Conservation (phyloP, 2,797 vertebrate genomes). For the Lutjanus argentimaculatus region DNA sequence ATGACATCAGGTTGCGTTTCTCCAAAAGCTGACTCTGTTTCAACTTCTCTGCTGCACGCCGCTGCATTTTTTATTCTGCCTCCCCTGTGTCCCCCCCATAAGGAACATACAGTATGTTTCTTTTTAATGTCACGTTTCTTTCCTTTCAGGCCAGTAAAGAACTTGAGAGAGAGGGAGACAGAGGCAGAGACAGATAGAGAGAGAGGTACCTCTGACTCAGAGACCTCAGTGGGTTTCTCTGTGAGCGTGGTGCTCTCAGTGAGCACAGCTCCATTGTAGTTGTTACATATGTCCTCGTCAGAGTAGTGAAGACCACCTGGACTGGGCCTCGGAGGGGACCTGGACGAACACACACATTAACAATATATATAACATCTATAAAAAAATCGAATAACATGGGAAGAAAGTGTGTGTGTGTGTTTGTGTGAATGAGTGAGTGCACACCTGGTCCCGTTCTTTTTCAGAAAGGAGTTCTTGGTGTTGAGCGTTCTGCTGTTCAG, state of each 20-base stretch:
- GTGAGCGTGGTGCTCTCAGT: conserved; percentile 91
- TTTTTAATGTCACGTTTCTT: neutral
- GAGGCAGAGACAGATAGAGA: neutral
- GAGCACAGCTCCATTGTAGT: conserved; percentile 92
- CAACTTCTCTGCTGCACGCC: too few relatives aligned
- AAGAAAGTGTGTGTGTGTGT: neutral
- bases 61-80: too few relatives aligned
- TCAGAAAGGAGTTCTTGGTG: conserved; percentile 93
- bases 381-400: neutral
- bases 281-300: conserved; percentile 95
- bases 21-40: too few relatives aligned
- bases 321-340: conserved; percentile 96
- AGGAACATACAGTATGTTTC: too few relatives aligned
- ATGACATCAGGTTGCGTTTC: too few relatives aligned
- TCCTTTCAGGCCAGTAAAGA: too few relatives aligned
- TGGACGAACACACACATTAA: conserved; percentile 62
- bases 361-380: neutral
- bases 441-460: conserved; percentile 96
- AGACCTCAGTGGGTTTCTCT: conserved; percentile 91
- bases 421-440: neutral
- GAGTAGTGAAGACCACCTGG: conserved; percentile 96
- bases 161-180: neutral
- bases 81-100: too few relatives aligned
- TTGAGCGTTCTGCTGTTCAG: conserved; percentile 94
- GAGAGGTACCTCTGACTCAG: conserved; percentile 92